phyloP scores from a whole-genome alignment of 2,888 invertebrate species.

The Drosophila pseudotakahashii region DNA sequence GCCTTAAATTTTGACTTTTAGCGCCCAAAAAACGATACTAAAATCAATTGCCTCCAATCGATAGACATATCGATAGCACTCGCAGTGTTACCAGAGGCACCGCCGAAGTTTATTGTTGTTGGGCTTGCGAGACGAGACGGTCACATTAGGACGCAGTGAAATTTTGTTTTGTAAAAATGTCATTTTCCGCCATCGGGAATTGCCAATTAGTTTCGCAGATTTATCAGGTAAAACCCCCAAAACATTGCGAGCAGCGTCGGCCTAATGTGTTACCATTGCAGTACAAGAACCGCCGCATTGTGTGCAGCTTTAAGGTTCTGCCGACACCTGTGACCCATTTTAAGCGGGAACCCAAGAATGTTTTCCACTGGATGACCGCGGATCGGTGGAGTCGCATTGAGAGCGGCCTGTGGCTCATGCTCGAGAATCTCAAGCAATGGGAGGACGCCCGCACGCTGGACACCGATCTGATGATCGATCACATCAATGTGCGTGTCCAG shows the following conservation, averaged over 20 bases:
- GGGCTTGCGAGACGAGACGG: neutral
- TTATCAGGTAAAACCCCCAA: constrained; percentile 38
- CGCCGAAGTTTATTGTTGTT: neutral
- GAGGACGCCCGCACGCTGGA: constrained; percentile 39
- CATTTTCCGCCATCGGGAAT: constrained; percentile 42
- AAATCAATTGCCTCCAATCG: neutral
- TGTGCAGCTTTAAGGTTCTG: constrained; percentile 51
- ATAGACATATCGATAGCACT: neutral
- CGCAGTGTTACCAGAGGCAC: neutral
- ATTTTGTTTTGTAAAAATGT: constrained; percentile 40
- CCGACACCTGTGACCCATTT: constrained; percentile 39
- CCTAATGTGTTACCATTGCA: constrained; percentile 12
- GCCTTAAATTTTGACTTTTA: no score
- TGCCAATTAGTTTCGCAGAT: constrained; percentile 56
- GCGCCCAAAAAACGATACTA: neutral
- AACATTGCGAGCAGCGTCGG: neutral
- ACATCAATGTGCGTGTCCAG: constrained; percentile 50
- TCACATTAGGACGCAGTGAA: constrained; percentile 5
- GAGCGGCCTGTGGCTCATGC: constrained; percentile 36
- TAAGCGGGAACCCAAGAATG: constrained; percentile 28
- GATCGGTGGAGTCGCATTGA: constrained; percentile 55
- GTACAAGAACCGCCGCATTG: constrained; percentile 45
- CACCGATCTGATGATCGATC: constrained; percentile 47
- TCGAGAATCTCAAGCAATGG: constrained; percentile 39
- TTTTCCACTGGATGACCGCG: constrained; percentile 58